These are phyloP conservation scores for Octonoba sinensis DNA, from an alignment of 2,888 invertebrate genomes.

Conservation along the genomic window DNA sequence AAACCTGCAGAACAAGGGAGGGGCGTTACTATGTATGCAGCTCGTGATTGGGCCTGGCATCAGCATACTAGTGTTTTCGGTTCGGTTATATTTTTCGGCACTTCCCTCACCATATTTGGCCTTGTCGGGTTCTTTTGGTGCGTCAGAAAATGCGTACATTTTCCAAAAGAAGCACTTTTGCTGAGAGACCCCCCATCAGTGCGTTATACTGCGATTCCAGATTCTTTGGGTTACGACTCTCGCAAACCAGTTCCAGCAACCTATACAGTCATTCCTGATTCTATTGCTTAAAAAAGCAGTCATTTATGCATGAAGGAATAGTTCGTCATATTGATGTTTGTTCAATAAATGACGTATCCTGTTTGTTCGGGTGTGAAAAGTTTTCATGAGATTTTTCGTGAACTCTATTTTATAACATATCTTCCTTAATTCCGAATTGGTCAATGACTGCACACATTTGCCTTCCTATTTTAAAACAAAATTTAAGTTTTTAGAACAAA, in stretches of 20 bases:
- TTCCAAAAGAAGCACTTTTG: slow-evolving; percentile 68
- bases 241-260: slow-evolving; percentile 45
- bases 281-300: slow-evolving; percentile 32
- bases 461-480: no score
- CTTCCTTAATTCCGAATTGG: no score
- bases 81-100: slow-evolving; percentile 70
- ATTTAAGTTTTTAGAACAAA: no score
- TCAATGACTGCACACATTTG: no score
- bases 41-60: slow-evolving; percentile 33
- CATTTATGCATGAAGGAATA: no score
- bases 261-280: slow-evolving; percentile 55
- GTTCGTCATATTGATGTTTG: no score
- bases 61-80: slow-evolving; percentile 66
- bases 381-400: no score
- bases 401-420: no score
- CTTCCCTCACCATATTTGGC: slow-evolving; percentile 70
- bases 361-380: no score
- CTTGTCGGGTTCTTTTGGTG: slow-evolving; percentile 70
- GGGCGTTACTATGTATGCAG: slow-evolving; percentile 22
- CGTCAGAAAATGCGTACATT: slow-evolving; percentile 69
- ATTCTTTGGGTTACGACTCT: slow-evolving; percentile 68
- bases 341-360: no score
- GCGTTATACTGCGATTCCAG: slow-evolving; percentile 69
- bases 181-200: slow-evolving; percentile 69
- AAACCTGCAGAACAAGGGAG: background rate